phyloP scores from a whole-genome alignment of 1,140 invertebrate genomes.

The Parasteatoda tepidariorum region DNA sequence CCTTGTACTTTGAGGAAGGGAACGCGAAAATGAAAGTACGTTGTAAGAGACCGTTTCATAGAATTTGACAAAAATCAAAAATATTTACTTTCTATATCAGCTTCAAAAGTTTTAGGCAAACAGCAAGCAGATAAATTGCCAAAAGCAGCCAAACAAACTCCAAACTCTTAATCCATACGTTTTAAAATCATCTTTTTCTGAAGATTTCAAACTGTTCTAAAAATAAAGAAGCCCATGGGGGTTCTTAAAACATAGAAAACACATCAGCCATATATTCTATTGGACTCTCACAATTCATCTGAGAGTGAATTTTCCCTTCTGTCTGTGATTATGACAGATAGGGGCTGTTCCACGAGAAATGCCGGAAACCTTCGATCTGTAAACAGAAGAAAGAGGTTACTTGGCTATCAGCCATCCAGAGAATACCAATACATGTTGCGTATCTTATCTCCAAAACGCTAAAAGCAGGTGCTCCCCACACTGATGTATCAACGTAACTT shows the following conservation, averaged over 20 bases:
- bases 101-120: no score
- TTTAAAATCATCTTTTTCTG: no score
- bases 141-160: no score
- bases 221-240: no score
- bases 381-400: conserved; percentile 7
- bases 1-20: no score
- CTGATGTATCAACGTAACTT: conserved; percentile 4
- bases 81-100: no score
- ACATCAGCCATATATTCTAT: background rate
- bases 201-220: no score
- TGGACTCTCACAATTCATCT: background rate
- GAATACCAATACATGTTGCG: conserved; percentile 19
- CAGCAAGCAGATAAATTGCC: no score
- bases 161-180: no score
- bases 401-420: conserved; percentile 14
- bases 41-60: no score
- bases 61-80: no score
- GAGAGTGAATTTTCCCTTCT: background rate
- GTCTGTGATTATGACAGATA: conserved; percentile 8
- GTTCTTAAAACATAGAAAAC: background rate
- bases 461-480: background rate
- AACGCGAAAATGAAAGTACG: no score
- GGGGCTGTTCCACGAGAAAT: conserved; percentile 3
- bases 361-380: conserved; percentile 4
- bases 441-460: background rate